phyloP scores from a whole-genome alignment of 2,113 vertebrate species.

The Gallinago undulata region DNA sequence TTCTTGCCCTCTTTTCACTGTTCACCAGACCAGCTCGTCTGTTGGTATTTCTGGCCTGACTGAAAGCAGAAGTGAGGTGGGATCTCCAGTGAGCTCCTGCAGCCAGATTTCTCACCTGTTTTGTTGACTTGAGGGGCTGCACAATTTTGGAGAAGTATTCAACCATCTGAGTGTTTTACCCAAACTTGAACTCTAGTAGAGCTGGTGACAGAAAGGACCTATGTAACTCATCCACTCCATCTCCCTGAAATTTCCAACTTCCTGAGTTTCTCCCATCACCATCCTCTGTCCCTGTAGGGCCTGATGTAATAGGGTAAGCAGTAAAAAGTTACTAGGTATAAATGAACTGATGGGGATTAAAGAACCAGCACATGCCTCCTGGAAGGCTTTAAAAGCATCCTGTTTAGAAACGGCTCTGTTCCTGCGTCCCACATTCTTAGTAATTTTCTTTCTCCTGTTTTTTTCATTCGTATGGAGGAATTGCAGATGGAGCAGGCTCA shows the following conservation, averaged over 20 bases:
- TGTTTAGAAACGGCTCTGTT: constrained; percentile 61
- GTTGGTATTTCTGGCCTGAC: background rate
- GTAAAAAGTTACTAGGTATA: constrained; percentile 71
- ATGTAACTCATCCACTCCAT: background rate
- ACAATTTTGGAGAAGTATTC: background rate
- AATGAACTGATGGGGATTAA: constrained; percentile 74
- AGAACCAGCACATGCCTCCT: constrained; percentile 60
- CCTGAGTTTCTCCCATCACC: constrained; percentile 9
- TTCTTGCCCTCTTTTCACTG: background rate
- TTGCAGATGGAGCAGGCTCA: constrained; percentile 6
- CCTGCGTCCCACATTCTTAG: constrained; percentile 21
- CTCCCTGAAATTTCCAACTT: constrained; percentile 31
- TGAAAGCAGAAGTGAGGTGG: background rate
- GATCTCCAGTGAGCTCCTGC: background rate
- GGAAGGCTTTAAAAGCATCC: constrained; percentile 66
- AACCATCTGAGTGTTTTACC: background rate
- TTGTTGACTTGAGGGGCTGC: background rate
- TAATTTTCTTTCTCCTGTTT: background rate
- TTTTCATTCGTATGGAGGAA: background rate
- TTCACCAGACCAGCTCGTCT: background rate
- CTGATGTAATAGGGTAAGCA: constrained; percentile 58
- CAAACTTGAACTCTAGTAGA: background rate
- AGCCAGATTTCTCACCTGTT: background rate
- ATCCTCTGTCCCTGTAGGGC: background rate
- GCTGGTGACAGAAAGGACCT: background rate